Percentiles rank a stretch among this genome's conserved stretches.
Conservation (phyloP, 2,888 invertebrate species). For the Diaperis boleti region DNA sequence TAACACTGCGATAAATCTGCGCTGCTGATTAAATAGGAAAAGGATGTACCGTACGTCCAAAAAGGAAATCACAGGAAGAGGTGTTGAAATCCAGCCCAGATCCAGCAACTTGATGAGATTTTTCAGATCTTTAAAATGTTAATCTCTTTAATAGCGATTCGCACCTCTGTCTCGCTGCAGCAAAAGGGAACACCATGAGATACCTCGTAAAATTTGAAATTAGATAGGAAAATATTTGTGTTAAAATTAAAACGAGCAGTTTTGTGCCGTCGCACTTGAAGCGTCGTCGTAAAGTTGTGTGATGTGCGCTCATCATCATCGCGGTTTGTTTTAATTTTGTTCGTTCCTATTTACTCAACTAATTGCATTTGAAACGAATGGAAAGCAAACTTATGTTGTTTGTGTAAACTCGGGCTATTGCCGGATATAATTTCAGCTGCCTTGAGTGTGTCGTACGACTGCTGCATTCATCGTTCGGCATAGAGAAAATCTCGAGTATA, state of each 20-base stretch:
- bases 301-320: constrained; percentile 16
- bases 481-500: constrained; percentile 22
- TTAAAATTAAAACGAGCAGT: neutral
- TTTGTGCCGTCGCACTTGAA: neutral
- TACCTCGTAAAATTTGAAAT: no score
- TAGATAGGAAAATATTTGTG: constrained; percentile 4
- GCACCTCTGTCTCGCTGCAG: no score
- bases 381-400: constrained; percentile 38
- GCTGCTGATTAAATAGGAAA: no score
- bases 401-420: constrained; percentile 37
- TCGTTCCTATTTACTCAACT: constrained; percentile 30
- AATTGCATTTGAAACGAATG: constrained; percentile 38
- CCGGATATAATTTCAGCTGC: constrained; percentile 37
- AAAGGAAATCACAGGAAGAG: no score
- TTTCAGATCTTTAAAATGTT: no score
- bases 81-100: no score
- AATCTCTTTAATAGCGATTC: no score
- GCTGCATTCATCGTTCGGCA: constrained; percentile 24
- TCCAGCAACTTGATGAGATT: no score
- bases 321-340: constrained; percentile 34
- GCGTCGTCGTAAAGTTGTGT: constrained; percentile 11
- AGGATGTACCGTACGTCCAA: no score
- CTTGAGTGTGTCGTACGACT: constrained; percentile 35
- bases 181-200: no score
- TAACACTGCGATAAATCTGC: constrained; percentile 12